phyloP scores from a whole-genome alignment of 1,140 invertebrate genomes.

The Forficula auricularia region DNA sequence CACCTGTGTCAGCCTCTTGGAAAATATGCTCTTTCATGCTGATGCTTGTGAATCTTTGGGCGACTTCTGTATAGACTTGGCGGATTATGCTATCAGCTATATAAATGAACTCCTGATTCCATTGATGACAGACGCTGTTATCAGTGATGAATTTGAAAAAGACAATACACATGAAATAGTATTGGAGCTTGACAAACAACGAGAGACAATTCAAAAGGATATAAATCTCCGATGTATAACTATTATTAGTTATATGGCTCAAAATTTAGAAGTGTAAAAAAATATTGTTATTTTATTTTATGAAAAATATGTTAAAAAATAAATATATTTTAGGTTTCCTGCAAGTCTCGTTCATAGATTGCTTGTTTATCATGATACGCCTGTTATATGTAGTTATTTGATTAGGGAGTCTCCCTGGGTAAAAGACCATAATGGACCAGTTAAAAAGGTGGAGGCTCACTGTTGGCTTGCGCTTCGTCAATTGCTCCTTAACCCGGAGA shows the following conservation, averaged over 20 bases:
- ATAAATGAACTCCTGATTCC: no score
- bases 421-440: no score
- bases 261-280: constrained; percentile 9
- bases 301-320: not conserved
- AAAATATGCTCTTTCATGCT: constrained; percentile 53
- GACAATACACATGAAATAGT: no score
- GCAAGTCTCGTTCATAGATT: not conserved
- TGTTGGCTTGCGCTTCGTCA: constrained; percentile 52
- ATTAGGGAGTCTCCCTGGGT: constrained; percentile 48
- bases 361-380: constrained; percentile 38
- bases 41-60: constrained; percentile 47
- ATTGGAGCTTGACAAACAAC: no score
- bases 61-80: constrained; percentile 48
- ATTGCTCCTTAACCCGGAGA: constrained; percentile 38
- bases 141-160: no score
- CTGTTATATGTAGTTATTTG: constrained; percentile 48
- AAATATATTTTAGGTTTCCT: not conserved
- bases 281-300: not conserved
- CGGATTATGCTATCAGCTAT: constrained; percentile 49
- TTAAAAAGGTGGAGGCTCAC: constrained; percentile 40
- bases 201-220: constrained; percentile 20
- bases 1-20: constrained; percentile 45
- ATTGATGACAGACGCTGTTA: constrained; percentile 15
- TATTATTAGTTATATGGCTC: constrained; percentile 40
- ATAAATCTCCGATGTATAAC: constrained; percentile 51